Percentiles rank a stretch among this genome's conserved stretches.
Evolutionary conservation across 92 coral and sea anemone species (phyloP).

Genomic region (Heliopora coerulea): DNA sequence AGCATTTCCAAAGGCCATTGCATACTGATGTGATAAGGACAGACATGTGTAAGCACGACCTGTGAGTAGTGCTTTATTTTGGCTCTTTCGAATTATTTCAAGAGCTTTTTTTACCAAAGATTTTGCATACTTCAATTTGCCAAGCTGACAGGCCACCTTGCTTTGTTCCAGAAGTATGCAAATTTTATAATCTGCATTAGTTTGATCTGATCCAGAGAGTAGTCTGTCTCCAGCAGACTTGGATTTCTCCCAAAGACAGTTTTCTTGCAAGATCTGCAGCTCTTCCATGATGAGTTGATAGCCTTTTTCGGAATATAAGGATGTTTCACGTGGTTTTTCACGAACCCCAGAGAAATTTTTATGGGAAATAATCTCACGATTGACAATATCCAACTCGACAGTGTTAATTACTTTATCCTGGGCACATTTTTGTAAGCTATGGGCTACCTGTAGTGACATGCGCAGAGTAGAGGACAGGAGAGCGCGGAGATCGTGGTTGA

Average conservation of each 20-base stretch:
- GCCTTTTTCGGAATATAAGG: conserved; percentile 64
- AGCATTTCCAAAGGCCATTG: conserved; percentile 79
- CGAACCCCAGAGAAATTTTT: background rate
- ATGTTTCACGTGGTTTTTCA: conserved; percentile 10
- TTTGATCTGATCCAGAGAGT: conserved; percentile 52
- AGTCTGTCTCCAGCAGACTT: conserved; percentile 64
- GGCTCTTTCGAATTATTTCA: conserved; percentile 63
- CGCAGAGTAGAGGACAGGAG: no score
- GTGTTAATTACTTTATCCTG: conserved; percentile 60
- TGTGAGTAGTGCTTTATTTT: conserved; percentile 71
- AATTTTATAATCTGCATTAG: conserved; percentile 56
- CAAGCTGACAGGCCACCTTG: conserved; percentile 64
- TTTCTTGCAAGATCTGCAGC: conserved; percentile 59
- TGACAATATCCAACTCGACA: conserved; percentile 70
- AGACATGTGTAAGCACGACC: conserved; percentile 80
- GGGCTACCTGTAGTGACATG: no score
- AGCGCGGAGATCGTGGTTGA: no score
- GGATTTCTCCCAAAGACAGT: conserved; percentile 46
- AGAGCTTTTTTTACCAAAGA: conserved; percentile 79
- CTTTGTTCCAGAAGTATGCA: conserved; percentile 83
- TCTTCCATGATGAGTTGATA: conserved; percentile 60
- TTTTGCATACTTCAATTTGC: conserved; percentile 67
- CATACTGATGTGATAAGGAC: conserved; percentile 78
- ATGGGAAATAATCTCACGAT: conserved; percentile 15
- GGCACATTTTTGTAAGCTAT: no score